Evolutionary conservation across 2,113 vertebrate species (phyloP), one percentile per base, ranked within the genome.

Genomic region (Cyanoliseus patagonus): DNA sequence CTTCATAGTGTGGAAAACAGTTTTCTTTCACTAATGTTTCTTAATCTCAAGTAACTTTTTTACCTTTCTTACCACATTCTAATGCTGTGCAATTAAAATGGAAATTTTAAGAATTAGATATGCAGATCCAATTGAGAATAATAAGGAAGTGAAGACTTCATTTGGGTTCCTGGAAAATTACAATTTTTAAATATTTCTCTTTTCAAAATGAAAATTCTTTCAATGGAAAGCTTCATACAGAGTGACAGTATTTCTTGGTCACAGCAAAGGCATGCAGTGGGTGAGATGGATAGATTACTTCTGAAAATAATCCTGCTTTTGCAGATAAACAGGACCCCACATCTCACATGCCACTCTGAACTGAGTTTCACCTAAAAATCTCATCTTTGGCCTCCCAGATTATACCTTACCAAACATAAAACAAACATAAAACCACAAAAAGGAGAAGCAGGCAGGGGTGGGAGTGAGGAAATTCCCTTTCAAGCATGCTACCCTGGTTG

Each of bases 181-280:
- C 3, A 12, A 9, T n/a, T 94, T 86, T 52, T 2, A 83, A 77
- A n/a, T 53, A 33, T 24, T 79, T 92, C 64, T 74, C 16, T 64
- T 73, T 86, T 51, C 23, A 13, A 70, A 82, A 57, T 25, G 5
- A 73, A 51, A 22, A 53, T 35, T 67, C 12, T 42, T 66, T 76
- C 31, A 25, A 18, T 24, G 30, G 46, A 79, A 83, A 23, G 23
- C 20, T 84, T 59, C 23, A 10, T 1, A 1, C 11, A 25, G 8
- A n/a, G 51, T 17, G 25, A 35, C 7, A 14, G 9, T 2, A 31
- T 35, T 70, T 37, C 37, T 28, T 44, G 22, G 20, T 57, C 57
- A 69, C 35, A 82, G 44, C 4, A 46, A 53, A 85, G 57, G 22
- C 1, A 0, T 4, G 1, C 0, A 2, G 7, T 27, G 3, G 13